Percentiles rank a stretch among this genome's conserved stretches.
Evolutionary conservation across 2,113 vertebrate genomes (phyloP).

Genomic region (Sebastes schlegelii): DNA sequence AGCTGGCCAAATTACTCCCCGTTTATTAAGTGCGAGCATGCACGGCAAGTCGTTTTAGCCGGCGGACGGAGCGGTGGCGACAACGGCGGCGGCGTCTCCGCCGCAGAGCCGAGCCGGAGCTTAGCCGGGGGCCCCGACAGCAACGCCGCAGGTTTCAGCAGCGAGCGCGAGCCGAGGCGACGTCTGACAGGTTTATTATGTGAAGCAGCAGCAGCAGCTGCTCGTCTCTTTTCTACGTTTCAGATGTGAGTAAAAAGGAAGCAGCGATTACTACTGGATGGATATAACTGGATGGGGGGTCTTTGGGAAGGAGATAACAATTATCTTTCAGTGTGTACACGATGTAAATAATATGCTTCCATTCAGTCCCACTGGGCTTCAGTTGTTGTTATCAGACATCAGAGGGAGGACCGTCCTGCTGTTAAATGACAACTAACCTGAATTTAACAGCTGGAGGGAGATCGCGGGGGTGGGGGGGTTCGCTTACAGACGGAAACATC

Average conservation of each 20-base stretch:
- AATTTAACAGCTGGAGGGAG: constrained; percentile 36
- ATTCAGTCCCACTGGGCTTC: constrained; percentile 1
- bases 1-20: constrained; percentile 95
- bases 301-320: constrained; percentile 30
- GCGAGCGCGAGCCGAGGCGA: not conserved
- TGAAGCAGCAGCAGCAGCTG: constrained; percentile 3
- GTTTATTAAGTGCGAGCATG: constrained; percentile 88
- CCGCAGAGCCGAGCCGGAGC: not conserved
- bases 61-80: constrained; percentile 3
- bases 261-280: constrained; percentile 18
- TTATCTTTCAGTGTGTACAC: constrained; percentile 26
- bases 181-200: constrained; percentile 46
- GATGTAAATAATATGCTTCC: not conserved
- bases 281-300: constrained; percentile 5
- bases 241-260: constrained; percentile 28
- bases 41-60: constrained; percentile 26
- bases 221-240: not conserved
- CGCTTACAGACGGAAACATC: constrained; percentile 14
- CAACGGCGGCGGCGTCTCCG: not conserved
- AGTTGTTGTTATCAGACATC: constrained; percentile 20
- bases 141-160: constrained; percentile 4
- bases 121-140: not conserved
- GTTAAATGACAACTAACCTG: constrained; percentile 33
- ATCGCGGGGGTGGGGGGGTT: not conserved
- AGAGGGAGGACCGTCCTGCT: constrained; percentile 9